phyloP scores from a whole-genome alignment of 1,140 invertebrate species.

The Drosophila arizonae region DNA sequence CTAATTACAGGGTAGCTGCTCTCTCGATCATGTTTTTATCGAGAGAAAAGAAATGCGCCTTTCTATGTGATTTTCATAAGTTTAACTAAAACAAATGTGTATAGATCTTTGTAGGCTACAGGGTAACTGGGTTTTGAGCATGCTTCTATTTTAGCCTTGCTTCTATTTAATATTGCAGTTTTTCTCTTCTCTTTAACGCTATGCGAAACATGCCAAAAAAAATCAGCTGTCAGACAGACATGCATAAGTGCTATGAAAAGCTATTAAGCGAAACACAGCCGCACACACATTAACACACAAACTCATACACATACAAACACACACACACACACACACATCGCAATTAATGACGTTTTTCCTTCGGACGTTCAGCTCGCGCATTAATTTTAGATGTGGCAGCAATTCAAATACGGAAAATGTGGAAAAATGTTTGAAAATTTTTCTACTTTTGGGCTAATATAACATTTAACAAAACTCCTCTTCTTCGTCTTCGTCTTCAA shows the following conservation, averaged over 20 bases:
- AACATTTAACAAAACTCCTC: conserved; percentile 3
- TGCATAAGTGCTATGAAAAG: conserved; percentile 27
- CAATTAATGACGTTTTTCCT: conserved; percentile 71
- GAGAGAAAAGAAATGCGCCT: not conserved
- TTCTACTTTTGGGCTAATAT: conserved; percentile 5
- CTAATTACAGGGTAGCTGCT: too few relatives aligned
- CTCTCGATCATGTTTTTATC: too few relatives aligned
- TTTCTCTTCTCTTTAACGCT: conserved; percentile 6
- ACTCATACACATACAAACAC: not conserved
- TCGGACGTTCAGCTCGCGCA: conserved; percentile 30
- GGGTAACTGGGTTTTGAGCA: not conserved
- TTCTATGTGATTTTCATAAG: not conserved
- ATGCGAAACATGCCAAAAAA: conserved; percentile 27
- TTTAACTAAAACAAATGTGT: too few relatives aligned
- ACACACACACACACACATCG: not conserved
- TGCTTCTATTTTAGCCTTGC: conserved; percentile 5
- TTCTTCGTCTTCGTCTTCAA: not conserved
- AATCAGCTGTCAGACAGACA: conserved; percentile 46
- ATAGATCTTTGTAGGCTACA: too few relatives aligned
- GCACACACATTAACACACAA: not conserved
- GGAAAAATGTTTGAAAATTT: not conserved
- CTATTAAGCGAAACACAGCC: conserved; percentile 41
- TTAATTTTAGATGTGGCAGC: conserved; percentile 61
- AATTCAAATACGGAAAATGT: not conserved
- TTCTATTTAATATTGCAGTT: not conserved